Conservation (phyloP, 1,140 invertebrate genomes). For the Ceratina japonica region DNA sequence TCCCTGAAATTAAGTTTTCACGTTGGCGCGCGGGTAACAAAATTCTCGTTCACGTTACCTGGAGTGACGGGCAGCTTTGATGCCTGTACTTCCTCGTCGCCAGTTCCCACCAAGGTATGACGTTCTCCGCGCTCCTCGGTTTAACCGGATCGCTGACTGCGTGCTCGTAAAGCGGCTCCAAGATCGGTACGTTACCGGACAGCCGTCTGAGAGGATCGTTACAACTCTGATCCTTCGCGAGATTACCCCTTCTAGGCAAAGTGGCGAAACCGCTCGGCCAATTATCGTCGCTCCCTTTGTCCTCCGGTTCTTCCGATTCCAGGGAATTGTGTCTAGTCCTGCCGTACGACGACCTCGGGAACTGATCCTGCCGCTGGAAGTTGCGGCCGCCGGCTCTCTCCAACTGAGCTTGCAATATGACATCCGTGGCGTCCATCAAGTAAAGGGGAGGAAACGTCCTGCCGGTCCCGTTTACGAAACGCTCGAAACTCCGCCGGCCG, state of each 20-base stretch:
- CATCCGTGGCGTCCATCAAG: constrained; percentile 71
- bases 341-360: neutral
- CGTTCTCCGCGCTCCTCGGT: constrained; percentile 67
- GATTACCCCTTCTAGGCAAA: constrained; percentile 65
- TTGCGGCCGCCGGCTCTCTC: constrained; percentile 46
- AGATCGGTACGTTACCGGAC: constrained; percentile 70
- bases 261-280: constrained; percentile 64
- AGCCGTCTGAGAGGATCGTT: constrained; percentile 67
- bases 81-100: constrained; percentile 87
- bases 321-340: constrained; percentile 67
- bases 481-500: neutral
- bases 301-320: constrained; percentile 57
- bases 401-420: constrained; percentile 66
- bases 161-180: constrained; percentile 79
- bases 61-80: constrained; percentile 85
- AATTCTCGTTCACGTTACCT: constrained; percentile 76
- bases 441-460: constrained; percentile 33
- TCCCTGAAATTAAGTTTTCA: no score
- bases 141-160: constrained; percentile 74
- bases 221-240: constrained; percentile 51
- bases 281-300: constrained; percentile 24
- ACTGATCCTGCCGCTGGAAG: constrained; percentile 30
- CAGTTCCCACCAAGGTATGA: constrained; percentile 91
- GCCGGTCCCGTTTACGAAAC: neutral
- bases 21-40: no score